phyloP scores from a whole-genome alignment of 2,888 invertebrate genomes.

The Silvanus unidentatus region DNA sequence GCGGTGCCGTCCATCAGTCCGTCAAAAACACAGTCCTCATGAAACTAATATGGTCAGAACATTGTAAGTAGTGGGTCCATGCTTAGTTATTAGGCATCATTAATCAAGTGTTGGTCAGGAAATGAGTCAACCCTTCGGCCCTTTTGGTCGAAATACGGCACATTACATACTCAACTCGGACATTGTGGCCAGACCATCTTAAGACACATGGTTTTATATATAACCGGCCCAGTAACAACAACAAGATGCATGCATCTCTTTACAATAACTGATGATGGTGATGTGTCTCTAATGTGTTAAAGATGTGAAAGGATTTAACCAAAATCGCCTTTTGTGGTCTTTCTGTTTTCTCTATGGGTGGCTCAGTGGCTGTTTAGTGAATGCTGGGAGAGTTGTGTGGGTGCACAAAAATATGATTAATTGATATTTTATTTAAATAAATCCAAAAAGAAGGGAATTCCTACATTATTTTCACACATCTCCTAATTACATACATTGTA shows the following conservation, averaged over 20 bases:
- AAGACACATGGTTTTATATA: slow-evolving; percentile 17
- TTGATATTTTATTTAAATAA: slow-evolving; percentile 13
- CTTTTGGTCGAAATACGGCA: slow-evolving; percentile 26
- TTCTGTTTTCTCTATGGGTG: slow-evolving; percentile 16
- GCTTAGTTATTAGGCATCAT: slow-evolving; percentile 47
- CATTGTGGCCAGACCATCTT: slow-evolving; percentile 13
- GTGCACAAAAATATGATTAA: not conserved
- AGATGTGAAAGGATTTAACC: slow-evolving; percentile 6
- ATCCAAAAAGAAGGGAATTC: too few species aligned
- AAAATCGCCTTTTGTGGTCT: slow-evolving; percentile 6
- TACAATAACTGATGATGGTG: not conserved
- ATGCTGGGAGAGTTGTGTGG: not conserved
- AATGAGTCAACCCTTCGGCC: slow-evolving; percentile 49
- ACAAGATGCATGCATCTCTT: slow-evolving; percentile 1
- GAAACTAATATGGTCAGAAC: slow-evolving; percentile 38
- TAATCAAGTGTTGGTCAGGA: slow-evolving; percentile 48
- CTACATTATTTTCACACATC: too few species aligned
- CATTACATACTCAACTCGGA: slow-evolving; percentile 18
- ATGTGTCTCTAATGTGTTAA: slow-evolving; percentile 5
- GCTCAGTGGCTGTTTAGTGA: slow-evolving; percentile 3
- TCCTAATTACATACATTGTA: too few species aligned
- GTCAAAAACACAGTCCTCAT: slow-evolving; percentile 36
- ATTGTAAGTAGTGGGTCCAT: slow-evolving; percentile 18
- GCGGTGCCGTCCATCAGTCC: slow-evolving; percentile 17
- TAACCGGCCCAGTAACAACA: not conserved